Percentiles rank a stretch among this genome's conserved stretches.
Evolutionary conservation across 2,113 vertebrate genomes (phyloP).

Genomic region (Psophia crepitans): DNA sequence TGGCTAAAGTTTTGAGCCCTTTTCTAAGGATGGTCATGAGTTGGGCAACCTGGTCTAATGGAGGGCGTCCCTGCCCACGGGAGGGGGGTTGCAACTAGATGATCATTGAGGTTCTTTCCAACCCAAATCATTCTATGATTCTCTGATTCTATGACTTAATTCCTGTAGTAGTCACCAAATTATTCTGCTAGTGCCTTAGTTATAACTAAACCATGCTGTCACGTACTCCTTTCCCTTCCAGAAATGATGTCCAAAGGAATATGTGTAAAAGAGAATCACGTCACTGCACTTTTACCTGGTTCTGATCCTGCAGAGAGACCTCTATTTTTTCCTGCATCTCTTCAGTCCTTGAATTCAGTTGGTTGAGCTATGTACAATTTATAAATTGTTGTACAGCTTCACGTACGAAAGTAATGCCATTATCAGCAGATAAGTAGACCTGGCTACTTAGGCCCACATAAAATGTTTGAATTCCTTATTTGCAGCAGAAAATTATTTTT

Average conservation of each 20-base stretch:
- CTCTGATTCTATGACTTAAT: too few species aligned
- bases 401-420: neutral
- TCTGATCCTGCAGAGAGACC: neutral
- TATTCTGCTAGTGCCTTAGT: neutral
- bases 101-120: too few species aligned
- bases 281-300: neutral
- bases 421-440: neutral
- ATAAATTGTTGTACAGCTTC: neutral
- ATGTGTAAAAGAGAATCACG: neutral
- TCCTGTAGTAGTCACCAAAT: neutral
- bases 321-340: neutral
- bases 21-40: neutral
- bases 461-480: conserved; percentile 2
- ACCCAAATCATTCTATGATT: too few species aligned
- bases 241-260: neutral
- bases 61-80: too few species aligned
- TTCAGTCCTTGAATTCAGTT: neutral
- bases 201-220: neutral
- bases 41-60: too few species aligned
- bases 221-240: neutral
- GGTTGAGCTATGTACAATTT: neutral
- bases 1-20: neutral
- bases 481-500: neutral
- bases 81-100: too few species aligned
- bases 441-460: neutral